These are phyloP conservation scores for Halcyon leucocephala DNA, from an alignment of 2,797 vertebrate genomes.

Conservation along the genomic window DNA sequence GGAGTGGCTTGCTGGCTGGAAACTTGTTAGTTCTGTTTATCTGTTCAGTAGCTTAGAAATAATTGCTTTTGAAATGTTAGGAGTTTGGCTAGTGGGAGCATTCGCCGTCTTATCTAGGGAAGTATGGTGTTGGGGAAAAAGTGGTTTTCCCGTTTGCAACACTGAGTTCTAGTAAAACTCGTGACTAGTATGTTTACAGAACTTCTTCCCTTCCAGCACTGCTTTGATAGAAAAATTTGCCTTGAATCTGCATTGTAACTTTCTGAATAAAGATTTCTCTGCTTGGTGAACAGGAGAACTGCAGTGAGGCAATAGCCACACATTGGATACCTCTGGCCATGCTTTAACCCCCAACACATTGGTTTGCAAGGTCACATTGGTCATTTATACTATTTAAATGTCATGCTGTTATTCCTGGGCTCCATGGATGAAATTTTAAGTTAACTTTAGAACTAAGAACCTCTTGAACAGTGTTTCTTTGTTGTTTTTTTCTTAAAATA, in stretches of 20 bases:
- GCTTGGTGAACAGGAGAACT: neutral
- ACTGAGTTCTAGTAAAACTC: neutral
- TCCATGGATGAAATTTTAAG: neutral
- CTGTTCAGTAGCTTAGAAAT: conserved; percentile 10
- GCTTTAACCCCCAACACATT: rapidly evolving
- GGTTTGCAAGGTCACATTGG: neutral
- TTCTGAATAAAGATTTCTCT: neutral
- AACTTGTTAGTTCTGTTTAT: conserved; percentile 26
- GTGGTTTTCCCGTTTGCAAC: neutral
- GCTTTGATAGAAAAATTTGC: neutral
- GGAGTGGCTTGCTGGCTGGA: conserved; percentile 27
- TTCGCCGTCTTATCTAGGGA: neutral
- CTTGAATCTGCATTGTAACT: neutral
- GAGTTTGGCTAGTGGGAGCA: neutral
- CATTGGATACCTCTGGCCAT: rapidly evolving
- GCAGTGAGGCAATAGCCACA: neutral
- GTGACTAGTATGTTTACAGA: neutral
- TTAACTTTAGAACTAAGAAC: neutral
- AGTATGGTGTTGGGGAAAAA: neutral
- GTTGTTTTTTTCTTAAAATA: neutral
- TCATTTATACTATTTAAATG: neutral
- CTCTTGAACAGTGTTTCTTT: neutral
- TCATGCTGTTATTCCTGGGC: neutral
- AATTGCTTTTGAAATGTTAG: neutral
- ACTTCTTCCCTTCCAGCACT: rapidly evolving